These are phyloP conservation scores for Drosophila testacea DNA, from an alignment of 2,888 invertebrate genomes.

Conservation along the genomic window DNA sequence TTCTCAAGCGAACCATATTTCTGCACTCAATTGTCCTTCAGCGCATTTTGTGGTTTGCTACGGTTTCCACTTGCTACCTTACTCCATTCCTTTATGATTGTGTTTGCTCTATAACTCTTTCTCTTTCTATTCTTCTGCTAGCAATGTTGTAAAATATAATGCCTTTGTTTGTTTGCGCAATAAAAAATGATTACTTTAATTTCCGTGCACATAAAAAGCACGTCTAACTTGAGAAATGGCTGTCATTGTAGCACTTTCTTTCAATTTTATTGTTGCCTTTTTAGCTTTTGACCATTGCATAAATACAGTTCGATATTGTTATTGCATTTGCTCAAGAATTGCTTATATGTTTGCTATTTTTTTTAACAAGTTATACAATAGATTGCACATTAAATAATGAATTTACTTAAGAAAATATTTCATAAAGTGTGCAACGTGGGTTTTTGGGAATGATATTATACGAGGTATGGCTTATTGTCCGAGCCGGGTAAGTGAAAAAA, in stretches of 20 bases:
- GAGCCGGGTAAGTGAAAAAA: too few species aligned
- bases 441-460: too few species aligned
- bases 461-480: too few species aligned
- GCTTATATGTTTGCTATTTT: too few species aligned
- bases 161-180: conserved; percentile 81
- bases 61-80: conserved; percentile 11
- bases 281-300: background rate
- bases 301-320: too few species aligned
- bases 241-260: conserved; percentile 66
- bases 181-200: conserved; percentile 81
- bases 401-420: too few species aligned
- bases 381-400: too few species aligned
- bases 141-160: conserved; percentile 70
- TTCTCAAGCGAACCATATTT: conserved; percentile 72
- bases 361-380: too few species aligned
- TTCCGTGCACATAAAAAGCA: conserved; percentile 75
- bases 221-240: conserved; percentile 76
- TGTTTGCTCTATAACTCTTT: background rate
- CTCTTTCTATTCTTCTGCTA: background rate
- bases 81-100: conserved; percentile 4
- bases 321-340: background rate
- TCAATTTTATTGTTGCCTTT: conserved; percentile 21
- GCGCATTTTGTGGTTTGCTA: conserved; percentile 65
- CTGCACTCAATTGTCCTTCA: conserved; percentile 79
- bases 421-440: too few species aligned